phyloP scores from a whole-genome alignment of 2,113 vertebrate species.

The Upupa epops region DNA sequence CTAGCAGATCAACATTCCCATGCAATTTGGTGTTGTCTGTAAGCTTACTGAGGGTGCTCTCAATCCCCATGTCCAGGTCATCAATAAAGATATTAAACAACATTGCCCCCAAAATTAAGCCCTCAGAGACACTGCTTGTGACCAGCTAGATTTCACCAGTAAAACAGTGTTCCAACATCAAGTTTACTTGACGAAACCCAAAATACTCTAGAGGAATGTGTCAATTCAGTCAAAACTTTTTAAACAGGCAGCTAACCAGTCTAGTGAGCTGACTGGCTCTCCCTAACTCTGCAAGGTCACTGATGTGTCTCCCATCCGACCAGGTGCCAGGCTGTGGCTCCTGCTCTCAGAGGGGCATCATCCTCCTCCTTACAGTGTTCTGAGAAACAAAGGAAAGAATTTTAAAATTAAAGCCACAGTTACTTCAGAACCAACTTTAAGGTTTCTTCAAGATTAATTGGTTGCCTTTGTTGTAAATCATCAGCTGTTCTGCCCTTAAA shows the following conservation, averaged over 20 bases:
- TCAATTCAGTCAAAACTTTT: constrained; percentile 63
- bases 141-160: no score
- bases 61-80: no score
- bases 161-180: constrained; percentile 37
- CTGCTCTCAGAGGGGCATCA: neutral
- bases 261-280: constrained; percentile 26
- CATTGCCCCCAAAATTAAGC: no score
- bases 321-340: neutral
- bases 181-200: constrained; percentile 63
- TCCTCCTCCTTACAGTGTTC: neutral
- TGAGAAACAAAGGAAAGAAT: neutral
- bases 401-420: neutral
- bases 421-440: neutral
- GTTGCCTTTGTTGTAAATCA: neutral
- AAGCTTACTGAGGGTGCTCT: no score
- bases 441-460: neutral
- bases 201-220: constrained; percentile 65
- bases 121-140: no score
- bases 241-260: constrained; percentile 39
- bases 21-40: no score
- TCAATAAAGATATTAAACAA: no score
- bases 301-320: constrained; percentile 27
- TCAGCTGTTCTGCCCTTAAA: neutral
- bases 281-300: neutral
- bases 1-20: no score